phyloP scores from a whole-genome alignment of 1,140 invertebrate species.

The Tetragonula clypearis region DNA sequence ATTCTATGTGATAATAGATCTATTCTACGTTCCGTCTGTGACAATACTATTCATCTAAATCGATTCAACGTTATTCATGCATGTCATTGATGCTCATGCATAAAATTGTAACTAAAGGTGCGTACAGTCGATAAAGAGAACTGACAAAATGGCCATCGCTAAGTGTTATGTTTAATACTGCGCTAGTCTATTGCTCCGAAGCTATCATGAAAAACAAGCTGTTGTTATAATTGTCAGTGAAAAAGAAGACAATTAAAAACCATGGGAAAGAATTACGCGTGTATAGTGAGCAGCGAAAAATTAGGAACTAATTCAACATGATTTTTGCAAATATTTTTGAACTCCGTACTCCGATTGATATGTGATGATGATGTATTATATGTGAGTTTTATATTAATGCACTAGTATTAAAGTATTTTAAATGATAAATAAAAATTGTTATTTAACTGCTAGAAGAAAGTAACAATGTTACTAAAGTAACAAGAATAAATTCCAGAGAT shows the following conservation, averaged over 20 bases:
- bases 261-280: neutral
- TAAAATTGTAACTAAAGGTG: slow-evolving; percentile 34
- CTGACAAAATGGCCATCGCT: slow-evolving; percentile 40
- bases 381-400: neutral
- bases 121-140: slow-evolving; percentile 48
- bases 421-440: neutral
- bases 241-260: neutral
- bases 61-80: slow-evolving; percentile 21
- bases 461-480: neutral
- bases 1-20: neutral
- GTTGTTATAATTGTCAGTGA: neutral
- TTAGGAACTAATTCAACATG: neutral
- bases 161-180: slow-evolving; percentile 22
- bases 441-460: neutral
- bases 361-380: slow-evolving; percentile 11
- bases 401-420: neutral
- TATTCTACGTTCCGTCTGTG: neutral
- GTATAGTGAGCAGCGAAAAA: neutral
- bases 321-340: slow-evolving; percentile 9
- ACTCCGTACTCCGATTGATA: neutral
- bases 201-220: neutral
- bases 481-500: neutral
- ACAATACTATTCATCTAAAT: slow-evolving; percentile 38
- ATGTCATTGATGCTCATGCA: neutral
- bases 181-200: neutral